phyloP scores from a whole-genome alignment of 2,888 invertebrate genomes.

The Dryobotodes eremita region DNA sequence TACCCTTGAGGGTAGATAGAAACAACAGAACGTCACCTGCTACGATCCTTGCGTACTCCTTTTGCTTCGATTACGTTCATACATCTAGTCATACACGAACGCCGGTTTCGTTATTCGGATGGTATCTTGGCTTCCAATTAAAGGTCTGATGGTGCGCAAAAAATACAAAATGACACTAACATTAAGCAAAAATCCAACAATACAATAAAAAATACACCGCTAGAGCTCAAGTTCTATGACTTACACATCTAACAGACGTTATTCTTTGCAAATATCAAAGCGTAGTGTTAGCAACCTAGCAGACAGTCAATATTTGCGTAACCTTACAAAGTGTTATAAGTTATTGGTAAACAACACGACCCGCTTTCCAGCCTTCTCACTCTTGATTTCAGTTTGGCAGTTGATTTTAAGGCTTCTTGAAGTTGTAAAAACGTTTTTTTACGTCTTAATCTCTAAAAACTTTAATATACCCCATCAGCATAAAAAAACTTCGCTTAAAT shows the following conservation, averaged over 20 bases:
- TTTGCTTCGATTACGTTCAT: neutral
- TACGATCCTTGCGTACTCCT: neutral
- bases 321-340: neutral
- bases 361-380: neutral
- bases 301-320: no score
- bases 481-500: slow-evolving; percentile 34
- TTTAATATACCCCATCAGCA: slow-evolving; percentile 15
- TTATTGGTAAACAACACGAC: neutral
- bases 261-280: neutral
- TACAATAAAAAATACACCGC: neutral
- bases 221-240: neutral
- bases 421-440: slow-evolving; percentile 35
- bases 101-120: neutral
- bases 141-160: neutral
- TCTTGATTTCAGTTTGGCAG: neutral
- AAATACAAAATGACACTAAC: neutral
- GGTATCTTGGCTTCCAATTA: neutral
- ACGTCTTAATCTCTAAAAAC: slow-evolving; percentile 20
- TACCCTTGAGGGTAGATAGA: neutral
- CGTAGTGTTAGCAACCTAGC: no score
- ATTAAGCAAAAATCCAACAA: neutral
- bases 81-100: neutral
- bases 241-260: neutral
- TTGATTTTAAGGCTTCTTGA: slow-evolving; percentile 8
- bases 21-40: neutral